phyloP scores from a whole-genome alignment of 2,888 invertebrate genomes.

The Micoletzkya japonica region DNA sequence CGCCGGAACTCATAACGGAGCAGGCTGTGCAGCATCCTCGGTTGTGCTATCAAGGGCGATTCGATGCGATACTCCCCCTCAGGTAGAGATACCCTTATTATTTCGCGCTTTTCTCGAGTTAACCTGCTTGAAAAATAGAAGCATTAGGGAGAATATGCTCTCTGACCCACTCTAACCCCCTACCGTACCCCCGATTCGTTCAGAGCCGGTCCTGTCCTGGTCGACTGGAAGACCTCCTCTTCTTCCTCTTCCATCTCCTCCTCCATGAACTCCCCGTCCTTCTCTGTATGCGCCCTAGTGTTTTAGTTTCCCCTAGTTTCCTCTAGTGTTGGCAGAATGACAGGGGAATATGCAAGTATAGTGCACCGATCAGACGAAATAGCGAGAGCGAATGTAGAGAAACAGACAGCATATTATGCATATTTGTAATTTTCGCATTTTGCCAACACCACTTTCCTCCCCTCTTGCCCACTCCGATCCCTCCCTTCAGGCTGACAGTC shows the following conservation, averaged over 20 bases:
- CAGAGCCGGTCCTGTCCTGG: constrained; percentile 32
- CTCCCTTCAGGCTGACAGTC: constrained; percentile 11
- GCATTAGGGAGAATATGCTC: too few species aligned
- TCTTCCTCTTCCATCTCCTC: constrained; percentile 27
- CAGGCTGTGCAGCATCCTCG: constrained; percentile 26
- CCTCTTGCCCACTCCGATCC: too few species aligned
- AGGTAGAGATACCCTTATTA: constrained; percentile 28
- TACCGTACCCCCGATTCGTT: too few species aligned
- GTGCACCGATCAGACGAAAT: too few species aligned
- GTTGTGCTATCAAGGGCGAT: constrained; percentile 37
- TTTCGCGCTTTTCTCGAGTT: constrained; percentile 19
- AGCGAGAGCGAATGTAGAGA: too few species aligned
- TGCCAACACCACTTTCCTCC: too few species aligned
- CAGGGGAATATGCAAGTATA: too few species aligned
- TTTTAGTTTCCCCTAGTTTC: background rate
- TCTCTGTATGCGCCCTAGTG: background rate
- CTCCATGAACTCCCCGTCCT: background rate
- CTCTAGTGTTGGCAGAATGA: too few species aligned
- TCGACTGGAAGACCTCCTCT: constrained; percentile 44
- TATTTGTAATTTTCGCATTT: too few species aligned
- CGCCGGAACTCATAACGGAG: background rate
- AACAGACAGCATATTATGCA: too few species aligned
- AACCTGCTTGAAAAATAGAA: too few species aligned
- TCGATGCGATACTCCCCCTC: constrained; percentile 40
- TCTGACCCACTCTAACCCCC: too few species aligned